phyloP scores from a whole-genome alignment of 2,113 vertebrate genomes.

The Neotoma lepida region DNA sequence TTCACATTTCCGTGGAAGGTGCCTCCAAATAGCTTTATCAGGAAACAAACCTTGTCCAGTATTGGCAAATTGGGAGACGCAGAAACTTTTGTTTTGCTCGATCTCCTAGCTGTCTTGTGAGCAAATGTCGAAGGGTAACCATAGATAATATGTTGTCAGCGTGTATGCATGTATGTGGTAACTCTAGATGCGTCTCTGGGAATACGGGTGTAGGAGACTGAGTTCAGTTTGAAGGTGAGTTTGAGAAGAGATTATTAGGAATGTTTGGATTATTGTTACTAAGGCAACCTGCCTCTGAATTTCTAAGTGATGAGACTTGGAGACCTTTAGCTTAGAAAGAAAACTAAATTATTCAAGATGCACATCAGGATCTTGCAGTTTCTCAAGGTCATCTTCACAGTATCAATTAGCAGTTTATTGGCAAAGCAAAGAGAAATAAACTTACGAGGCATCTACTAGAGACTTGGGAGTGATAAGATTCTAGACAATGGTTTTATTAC shows the following conservation, averaged over 20 bases:
- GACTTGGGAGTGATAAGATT: slow-evolving; percentile 13
- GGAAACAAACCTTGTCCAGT: neutral
- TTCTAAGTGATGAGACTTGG: neutral
- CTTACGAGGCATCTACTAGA: slow-evolving; percentile 19
- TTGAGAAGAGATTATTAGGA: neutral
- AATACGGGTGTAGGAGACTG: neutral
- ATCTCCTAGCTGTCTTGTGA: slow-evolving; percentile 20
- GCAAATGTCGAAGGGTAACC: slow-evolving; percentile 20
- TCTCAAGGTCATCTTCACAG: slow-evolving; percentile 38
- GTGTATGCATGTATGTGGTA: neutral
- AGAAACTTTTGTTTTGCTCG: neutral
- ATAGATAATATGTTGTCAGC: neutral
- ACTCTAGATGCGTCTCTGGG: neutral
- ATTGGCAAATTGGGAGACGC: neutral
- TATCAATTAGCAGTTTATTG: slow-evolving; percentile 59
- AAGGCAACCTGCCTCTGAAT: slow-evolving; percentile 3
- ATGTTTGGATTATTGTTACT: slow-evolving; percentile 50
- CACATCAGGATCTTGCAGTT: slow-evolving; percentile 19
- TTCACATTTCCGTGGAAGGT: neutral
- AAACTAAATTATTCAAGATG: slow-evolving; percentile 26
- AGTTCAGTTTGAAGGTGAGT: neutral
- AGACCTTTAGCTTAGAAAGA: slow-evolving; percentile 53
- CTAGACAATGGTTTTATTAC: slow-evolving; percentile 19
- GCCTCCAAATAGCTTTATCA: neutral
- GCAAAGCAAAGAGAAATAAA: slow-evolving; percentile 43